phyloP scores from a whole-genome alignment of 2,888 invertebrate species.

The Formica aserva region DNA sequence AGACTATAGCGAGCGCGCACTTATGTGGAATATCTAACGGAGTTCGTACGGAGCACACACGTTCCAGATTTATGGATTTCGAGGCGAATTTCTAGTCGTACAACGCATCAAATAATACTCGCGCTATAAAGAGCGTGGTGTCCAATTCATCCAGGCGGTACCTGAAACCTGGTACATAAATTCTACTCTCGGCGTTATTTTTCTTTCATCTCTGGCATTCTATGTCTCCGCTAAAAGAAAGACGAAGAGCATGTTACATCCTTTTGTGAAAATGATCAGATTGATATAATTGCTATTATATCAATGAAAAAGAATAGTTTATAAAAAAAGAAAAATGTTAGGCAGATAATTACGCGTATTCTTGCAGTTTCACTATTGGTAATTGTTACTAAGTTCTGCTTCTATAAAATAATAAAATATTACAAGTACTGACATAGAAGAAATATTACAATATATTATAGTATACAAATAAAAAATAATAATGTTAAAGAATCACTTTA shows the following conservation, averaged over 20 bases:
- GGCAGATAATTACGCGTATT: not conserved
- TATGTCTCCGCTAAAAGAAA: not conserved
- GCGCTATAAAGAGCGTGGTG: not conserved
- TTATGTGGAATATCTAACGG: slow-evolving; percentile 21
- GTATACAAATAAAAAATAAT: not conserved
- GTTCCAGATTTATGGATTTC: slow-evolving; percentile 31
- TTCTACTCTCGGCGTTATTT: slow-evolving; percentile 1
- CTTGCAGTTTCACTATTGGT: not conserved
- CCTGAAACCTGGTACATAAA: slow-evolving; percentile 25
- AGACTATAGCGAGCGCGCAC: not conserved
- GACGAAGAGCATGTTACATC: not conserved
- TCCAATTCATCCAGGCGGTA: slow-evolving; percentile 27
- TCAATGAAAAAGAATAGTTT: not conserved
- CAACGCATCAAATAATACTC: slow-evolving; percentile 22
- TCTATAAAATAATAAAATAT: not conserved
- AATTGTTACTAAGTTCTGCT: no score
- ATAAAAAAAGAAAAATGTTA: not conserved
- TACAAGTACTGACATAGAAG: not conserved
- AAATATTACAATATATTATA: not conserved
- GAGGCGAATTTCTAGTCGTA: slow-evolving; percentile 30
- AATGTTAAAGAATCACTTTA: not conserved
- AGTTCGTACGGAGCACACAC: not conserved
- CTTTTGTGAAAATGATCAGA: not conserved
- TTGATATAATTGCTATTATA: not conserved
- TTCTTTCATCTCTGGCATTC: slow-evolving; percentile 21